Percentiles rank a stretch among this genome's conserved stretches.
Evolutionary conservation across 2,113 vertebrate species (phyloP).

Genomic region (Lates calcarifer): DNA sequence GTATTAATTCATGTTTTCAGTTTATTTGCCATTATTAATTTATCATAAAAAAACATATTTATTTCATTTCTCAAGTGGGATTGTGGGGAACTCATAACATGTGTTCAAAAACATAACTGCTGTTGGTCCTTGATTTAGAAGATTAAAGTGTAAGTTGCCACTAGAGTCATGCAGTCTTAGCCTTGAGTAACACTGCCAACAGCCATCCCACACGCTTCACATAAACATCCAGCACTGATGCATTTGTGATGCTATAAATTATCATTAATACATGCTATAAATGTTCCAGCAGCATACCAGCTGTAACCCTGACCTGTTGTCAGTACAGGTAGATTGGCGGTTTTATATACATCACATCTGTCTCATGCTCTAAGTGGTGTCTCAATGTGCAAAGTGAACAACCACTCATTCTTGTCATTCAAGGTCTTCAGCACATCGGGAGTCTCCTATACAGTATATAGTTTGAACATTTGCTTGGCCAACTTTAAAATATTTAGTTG

Average conservation of each 20-base stretch:
- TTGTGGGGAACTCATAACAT: not conserved
- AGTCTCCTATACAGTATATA: not conserved
- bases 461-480: not conserved
- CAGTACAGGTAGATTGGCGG: not conserved
- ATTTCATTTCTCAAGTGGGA: not conserved
- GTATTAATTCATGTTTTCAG: not conserved
- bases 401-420: not conserved
- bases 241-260: slow-evolving; percentile 8
- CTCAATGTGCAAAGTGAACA: not conserved
- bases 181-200: slow-evolving; percentile 11
- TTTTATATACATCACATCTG: slow-evolving; percentile 19
- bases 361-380: not conserved
- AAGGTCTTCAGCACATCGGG: not conserved
- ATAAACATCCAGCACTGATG: slow-evolving; percentile 2
- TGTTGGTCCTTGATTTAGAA: not conserved
- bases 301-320: slow-evolving; percentile 6
- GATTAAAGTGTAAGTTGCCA: slow-evolving; percentile 2
- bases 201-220: not conserved
- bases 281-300: slow-evolving; percentile 4
- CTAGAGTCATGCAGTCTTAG: not conserved
- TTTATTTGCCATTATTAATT: not conserved
- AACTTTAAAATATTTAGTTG: not conserved
- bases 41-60: not conserved
- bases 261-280: slow-evolving; percentile 3
- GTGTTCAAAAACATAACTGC: not conserved